A percentile compares a stretch with the other conserved stretches of the same genome.
These are phyloP conservation scores for Phyllopteryx taeniolatus DNA, from an alignment of 2,113 vertebrate genomes.

Conservation along the genomic window DNA sequence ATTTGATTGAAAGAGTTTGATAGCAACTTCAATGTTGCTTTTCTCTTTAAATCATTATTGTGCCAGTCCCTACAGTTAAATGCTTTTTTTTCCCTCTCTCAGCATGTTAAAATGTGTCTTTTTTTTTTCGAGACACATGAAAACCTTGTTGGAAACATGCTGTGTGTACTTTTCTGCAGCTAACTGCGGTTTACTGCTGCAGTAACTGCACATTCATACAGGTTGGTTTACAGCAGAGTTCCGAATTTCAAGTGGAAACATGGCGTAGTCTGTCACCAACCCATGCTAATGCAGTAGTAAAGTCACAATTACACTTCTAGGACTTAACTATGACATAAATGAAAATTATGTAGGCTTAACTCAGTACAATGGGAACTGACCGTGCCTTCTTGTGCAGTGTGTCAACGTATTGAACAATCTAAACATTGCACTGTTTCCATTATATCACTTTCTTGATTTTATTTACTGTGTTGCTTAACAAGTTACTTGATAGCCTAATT, in stretches of 20 bases:
- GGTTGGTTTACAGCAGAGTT: neutral
- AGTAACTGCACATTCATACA: neutral
- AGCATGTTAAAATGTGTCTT: neutral
- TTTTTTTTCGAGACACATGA: neutral
- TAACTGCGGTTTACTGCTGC: neutral
- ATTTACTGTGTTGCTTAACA: slow-evolving; percentile 51
- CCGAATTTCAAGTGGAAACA: neutral
- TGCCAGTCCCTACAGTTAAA: neutral
- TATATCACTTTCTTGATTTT: slow-evolving; percentile 47
- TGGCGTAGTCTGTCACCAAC: neutral
- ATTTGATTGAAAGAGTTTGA: neutral
- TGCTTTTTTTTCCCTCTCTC: neutral
- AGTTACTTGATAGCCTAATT: slow-evolving; percentile 11
- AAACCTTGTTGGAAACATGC: neutral
- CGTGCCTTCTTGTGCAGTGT: neutral
- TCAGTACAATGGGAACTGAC: neutral
- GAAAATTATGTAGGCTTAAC: neutral
- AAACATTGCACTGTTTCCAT: no score
- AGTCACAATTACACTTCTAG: neutral
- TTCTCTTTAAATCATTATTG: neutral
- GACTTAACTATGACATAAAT: neutral
- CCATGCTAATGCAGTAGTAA: neutral
- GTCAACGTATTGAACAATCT: neutral
- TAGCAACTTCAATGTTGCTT: neutral
- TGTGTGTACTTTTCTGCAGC: neutral